Base-by-base conservation (phyloP, 2,113 vertebrate genomes). In the Origma solitaria region DNA sequence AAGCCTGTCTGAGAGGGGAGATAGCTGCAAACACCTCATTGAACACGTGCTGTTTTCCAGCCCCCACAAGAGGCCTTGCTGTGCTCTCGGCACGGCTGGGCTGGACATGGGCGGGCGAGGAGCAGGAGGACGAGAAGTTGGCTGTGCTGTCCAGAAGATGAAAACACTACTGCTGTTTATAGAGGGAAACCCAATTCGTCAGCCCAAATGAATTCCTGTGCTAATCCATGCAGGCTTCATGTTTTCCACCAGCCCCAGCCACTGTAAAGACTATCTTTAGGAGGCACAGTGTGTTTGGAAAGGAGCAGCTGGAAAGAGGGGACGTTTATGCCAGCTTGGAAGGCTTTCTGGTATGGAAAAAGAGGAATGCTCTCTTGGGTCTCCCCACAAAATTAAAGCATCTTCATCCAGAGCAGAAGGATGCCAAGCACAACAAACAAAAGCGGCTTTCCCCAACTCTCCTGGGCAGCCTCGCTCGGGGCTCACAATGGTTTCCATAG, bases 401-500 rank as follows among this genome's bases (percentile, higher is more conserved):
- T 96, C 75, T 77, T 93, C 86, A 97, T 98, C 98, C 98, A 98
- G 97, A 93, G 97, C 93, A 92, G 94, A 97, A 82, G 18, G 49
- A n/a, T 56, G 98, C 99, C 98, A 98, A 99, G 96, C 95, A 98
- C 97, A 98, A 98, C 98, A 99, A 98, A 99, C 98, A 98, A 98
- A 73, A 98, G 96, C 96, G 98, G 98, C 98, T 99, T 99, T 98
- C 98, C 98, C 98, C 98, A 96, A 96, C 97, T 98, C 97, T 98
- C 98, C 98, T 96, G 97, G 97, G 98, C 98, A 98, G 98, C 95
- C 97, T 85, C 61, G 94, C 98, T 98, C 97, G 90, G 95, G 97
- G 94, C 97, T 98, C 98, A 99, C 98, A 98, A 98, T 98, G 98
- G 99, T 99, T 99, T 97, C 99, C 98, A 99, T 99, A 98, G 99